Base-by-base conservation (phyloP, 2,888 invertebrate genomes). In the Griposia aprilina region DNA sequence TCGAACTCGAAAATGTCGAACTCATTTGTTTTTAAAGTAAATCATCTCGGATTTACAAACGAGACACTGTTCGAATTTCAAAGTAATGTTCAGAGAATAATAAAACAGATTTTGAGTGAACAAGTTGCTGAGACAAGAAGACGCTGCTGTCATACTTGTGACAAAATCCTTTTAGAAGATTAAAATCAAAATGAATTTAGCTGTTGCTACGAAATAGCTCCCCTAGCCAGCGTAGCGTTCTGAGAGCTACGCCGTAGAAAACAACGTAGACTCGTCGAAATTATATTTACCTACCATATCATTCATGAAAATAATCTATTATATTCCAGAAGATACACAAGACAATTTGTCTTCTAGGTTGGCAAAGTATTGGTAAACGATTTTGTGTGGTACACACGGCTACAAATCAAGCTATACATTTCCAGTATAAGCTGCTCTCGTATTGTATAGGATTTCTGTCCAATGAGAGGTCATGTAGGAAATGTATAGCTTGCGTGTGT, bases 21-120 rank as follows among this genome's bases (percentile, higher is more conserved):
- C 13, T n/a, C 30, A 74, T 45, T 74, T 74, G 74, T 74, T 74
- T 74, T 74, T 6, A 41, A 77, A 62, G 13, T 52, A 45, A 77
- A 62, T 52, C 36, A 30, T 73, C 23, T 11, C 13, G 36, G 48
- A 17, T 60, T 60, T 30, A 36, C 45, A 20, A 20, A 55, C 52
- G 15, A 55, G 30, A 45, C 30, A 45, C 2, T 8, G 60, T 76
- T 78, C 3, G 1, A 76, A 55, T 55, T 55, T 48, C 30, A 0
- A 76, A 65, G 0, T 17, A 36, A 36, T 26, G 20, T 20, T 50
- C 10, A 13, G 6, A 79, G n/a, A 48, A 26, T 3, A 36, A 10
- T 8, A n/a, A 17, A 7, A 20, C 17, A 57, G 48, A 48, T 45
- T 63, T 79, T 15, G 3, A n/a, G 4, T 30, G 10, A 55, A 20